Evolutionary conservation across 2,888 invertebrate genomes (phyloP), one percentile per base, ranked within the genome.

Genomic region (Oxytorus armatus): DNA sequence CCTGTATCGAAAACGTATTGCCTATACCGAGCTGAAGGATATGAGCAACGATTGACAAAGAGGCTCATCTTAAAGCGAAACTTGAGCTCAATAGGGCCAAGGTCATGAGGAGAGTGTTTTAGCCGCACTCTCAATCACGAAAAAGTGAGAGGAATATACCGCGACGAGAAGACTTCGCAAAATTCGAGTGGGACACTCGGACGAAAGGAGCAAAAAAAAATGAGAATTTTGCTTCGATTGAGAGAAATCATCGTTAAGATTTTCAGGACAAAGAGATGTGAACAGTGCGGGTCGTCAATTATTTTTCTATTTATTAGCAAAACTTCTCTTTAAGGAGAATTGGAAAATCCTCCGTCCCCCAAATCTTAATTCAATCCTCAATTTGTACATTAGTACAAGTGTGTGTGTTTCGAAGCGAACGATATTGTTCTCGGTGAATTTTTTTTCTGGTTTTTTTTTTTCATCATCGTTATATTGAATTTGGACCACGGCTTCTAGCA

Each of bases 11-110:
- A 91, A 92, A 77, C 88, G 89, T 36, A 86, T 90, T 78, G 91
- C 89, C 49, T 92, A 92, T 82, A 92, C 91, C 75, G 92, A 92
- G 80, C 87, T 92, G 33, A 92, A 87, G 84, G 90, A 91, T 81
- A 90, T 92, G 90, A 89, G 87, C 87, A 90, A 90, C 86, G 91
- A 92, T 88, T 91, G 91, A 92, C 88, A 80, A 84, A 73, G 51
- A 53, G 55, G 39, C 66, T 1, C 33, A 53, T 47, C 14, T 18
- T 39, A 36, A 66, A 66, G 23, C 55, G 39, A 75, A 51, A 47
- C 14, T 75, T 21, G 21, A 72, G 72, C 39, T 61, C 47, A 39
- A 72, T 63, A 36, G 49, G 18, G 16, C 63, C 63, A 73, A 73
- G 47, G 59, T 80, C 55, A 47, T 51, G 14, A 63, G 42, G 18